These are phyloP conservation scores for Caenorhabditis remanei DNA, from an alignment of 1,140 invertebrate species.

Conservation along the genomic window DNA sequence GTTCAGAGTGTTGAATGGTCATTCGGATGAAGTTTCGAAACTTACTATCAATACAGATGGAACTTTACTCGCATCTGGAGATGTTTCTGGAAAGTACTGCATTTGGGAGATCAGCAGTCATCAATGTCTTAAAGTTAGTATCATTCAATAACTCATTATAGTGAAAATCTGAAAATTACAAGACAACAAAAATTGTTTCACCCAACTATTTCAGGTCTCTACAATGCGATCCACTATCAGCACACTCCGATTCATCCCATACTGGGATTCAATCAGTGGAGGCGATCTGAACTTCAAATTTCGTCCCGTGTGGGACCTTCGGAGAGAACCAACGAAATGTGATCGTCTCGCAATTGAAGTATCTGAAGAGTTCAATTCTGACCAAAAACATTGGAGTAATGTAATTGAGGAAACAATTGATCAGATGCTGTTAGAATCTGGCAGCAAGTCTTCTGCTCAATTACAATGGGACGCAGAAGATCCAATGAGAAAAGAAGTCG, in stretches of 20 bases:
- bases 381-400: constrained; percentile 33
- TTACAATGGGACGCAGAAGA: constrained; percentile 22
- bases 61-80: constrained; percentile 61
- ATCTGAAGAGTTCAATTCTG: background rate
- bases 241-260: constrained; percentile 59
- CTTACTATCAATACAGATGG: constrained; percentile 61
- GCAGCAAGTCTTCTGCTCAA: constrained; percentile 32
- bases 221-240: constrained; percentile 52
- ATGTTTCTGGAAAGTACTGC: constrained; percentile 62
- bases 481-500: background rate
- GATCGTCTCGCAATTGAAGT: constrained; percentile 17
- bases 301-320: constrained; percentile 21
- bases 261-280: constrained; percentile 42
- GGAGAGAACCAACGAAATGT: constrained; percentile 35
- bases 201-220: background rate
- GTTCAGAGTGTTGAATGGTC: constrained; percentile 61
- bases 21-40: constrained; percentile 54
- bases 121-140: constrained; percentile 61
- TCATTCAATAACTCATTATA: background rate
- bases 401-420: constrained; percentile 21
- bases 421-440: constrained; percentile 35
- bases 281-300: constrained; percentile 16
- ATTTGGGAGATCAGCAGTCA: constrained; percentile 65
- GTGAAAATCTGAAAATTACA: too few species aligned
- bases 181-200: background rate